Evolutionary conservation across 64 coral and sea anemone species (phyloP).

Genomic region (Montipora foliosa): DNA sequence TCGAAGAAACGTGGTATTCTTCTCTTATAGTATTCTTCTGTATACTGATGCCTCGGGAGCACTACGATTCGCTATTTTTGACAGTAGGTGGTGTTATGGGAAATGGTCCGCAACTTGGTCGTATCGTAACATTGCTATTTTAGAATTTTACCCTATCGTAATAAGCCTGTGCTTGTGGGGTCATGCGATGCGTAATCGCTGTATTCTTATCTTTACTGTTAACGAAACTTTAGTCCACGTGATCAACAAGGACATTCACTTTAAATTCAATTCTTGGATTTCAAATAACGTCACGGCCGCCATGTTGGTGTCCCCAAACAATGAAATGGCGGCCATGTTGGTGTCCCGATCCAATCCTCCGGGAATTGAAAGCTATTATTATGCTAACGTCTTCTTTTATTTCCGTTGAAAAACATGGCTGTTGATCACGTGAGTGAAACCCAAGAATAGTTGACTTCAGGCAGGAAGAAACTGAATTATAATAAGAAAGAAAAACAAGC

Average conservation of each 20-base stretch:
- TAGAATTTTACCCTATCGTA: slow-evolving; percentile 59
- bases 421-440: too few relatives aligned
- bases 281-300: too few relatives aligned
- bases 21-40: not conserved
- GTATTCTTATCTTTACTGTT: not conserved
- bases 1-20: not conserved
- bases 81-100: slow-evolving; percentile 13
- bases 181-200: not conserved
- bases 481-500: too few relatives aligned
- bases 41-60: slow-evolving; percentile 7
- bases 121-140: not conserved
- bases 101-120: not conserved
- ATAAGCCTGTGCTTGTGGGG: not conserved
- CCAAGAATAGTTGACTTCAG: too few relatives aligned
- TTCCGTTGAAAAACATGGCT: too few relatives aligned
- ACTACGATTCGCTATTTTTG: slow-evolving; percentile 16
- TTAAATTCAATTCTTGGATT: too few relatives aligned
- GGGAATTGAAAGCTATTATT: too few relatives aligned
- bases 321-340: too few relatives aligned
- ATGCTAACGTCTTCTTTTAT: too few relatives aligned
- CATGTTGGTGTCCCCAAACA: too few relatives aligned
- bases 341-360: too few relatives aligned
- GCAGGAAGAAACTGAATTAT: too few relatives aligned
- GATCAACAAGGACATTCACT: not conserved
- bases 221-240: not conserved